Base-by-base conservation (phyloP, 37 sponge, comb jelly and placozoan species). In the Eunapius fragilis region DNA sequence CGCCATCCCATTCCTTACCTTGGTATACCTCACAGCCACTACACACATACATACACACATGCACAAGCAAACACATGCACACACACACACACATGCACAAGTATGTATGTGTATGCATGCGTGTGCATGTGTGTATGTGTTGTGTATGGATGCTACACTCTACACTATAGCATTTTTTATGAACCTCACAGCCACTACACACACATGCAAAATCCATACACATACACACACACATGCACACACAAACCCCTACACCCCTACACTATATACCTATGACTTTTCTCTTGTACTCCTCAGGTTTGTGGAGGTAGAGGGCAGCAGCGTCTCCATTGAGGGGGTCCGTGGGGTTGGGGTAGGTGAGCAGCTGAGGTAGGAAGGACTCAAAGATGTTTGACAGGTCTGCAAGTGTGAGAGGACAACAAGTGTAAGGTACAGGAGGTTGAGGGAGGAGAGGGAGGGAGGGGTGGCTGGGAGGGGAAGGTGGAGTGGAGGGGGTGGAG, bases 251-350 rank as follows among this genome's bases (percentile, higher is more conserved):
- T 34, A 82, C 82, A 67, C 72, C 25, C 82, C 36, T 35, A 32
- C 31, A 35, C 79, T n/a, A n/a, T n/a, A 37, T 67, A 98, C 98
- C 98, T 88, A 26, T 68, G 0, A 98, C 91, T 88, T 94, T 98
- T 25, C 80, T 84, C 85, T 96, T 95, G 79, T 86, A 98, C n/a
- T 96, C 95, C 31, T 98, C 97, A 35, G 97, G 97, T 86, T 96
- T 95, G 87, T 98, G 97, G 47, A 98, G 88, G 58, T 89, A 95
- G 17, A 98, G 87, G 22, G 97, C 92, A 11, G 99, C 97, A 48
- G 99, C 99, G 81, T 98, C 97, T 19, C 97, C 96, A 86, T 98
- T 98, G 79, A 98, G 89, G 27, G 99, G 99, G 79, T 98, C 99
- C 30, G 88, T 72, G 25, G 99, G 97, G 85, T 98, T 98, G 37